phyloP scores from a whole-genome alignment of 1,140 invertebrate species.

The Littorina saxatilis region DNA sequence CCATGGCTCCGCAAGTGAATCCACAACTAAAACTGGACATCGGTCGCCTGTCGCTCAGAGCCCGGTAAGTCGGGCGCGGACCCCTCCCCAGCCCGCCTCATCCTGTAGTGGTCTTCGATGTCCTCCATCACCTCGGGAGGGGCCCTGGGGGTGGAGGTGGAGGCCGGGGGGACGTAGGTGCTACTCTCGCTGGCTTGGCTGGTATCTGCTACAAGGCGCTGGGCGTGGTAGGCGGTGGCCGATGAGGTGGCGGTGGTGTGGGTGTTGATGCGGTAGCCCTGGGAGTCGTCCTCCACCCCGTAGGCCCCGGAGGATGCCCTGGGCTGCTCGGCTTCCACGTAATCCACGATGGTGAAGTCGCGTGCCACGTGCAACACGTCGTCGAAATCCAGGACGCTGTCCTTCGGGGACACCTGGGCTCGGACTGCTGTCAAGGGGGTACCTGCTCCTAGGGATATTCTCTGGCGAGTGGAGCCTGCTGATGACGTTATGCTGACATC shows the following conservation, averaged over 20 bases:
- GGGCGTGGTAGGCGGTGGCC: background rate
- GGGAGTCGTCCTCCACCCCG: background rate
- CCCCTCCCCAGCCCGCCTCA: conserved; percentile 9
- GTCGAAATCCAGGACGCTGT: background rate
- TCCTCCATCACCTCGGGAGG: too few relatives aligned
- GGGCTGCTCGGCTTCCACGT: background rate
- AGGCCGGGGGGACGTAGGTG: background rate
- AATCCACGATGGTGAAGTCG: conserved; percentile 24
- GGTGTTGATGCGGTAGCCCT: background rate
- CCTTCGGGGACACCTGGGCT: background rate
- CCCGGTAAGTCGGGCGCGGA: background rate
- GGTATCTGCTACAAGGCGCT: background rate
- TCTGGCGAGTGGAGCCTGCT: background rate
- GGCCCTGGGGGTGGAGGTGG: conserved; percentile 14
- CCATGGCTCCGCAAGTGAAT: too few relatives aligned
- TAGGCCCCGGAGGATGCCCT: background rate
- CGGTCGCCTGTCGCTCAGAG: too few relatives aligned
- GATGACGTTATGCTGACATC: background rate
- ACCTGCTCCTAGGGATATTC: background rate
- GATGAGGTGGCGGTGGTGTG: background rate
- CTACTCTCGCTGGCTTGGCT: background rate
- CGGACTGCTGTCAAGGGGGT: background rate
- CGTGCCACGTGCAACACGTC: conserved; percentile 16
- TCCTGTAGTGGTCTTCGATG: background rate
- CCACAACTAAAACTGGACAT: too few relatives aligned